phyloP scores from a whole-genome alignment of 1,140 invertebrate species.

The Pinna nobilis region DNA sequence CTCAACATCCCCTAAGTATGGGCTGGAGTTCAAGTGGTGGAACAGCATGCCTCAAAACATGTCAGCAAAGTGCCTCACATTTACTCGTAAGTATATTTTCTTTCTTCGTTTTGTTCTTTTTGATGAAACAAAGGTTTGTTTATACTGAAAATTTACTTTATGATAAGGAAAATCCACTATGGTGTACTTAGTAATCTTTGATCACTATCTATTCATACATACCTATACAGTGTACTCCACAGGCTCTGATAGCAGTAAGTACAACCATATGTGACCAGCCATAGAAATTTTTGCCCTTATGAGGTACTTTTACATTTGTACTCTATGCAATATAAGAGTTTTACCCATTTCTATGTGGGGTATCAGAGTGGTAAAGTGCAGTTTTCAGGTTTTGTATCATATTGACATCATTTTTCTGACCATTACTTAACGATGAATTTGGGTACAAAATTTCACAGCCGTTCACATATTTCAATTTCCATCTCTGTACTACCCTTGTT shows the following conservation, averaged over 20 bases:
- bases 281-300: too few species aligned
- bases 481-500: neutral
- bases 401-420: too few species aligned
- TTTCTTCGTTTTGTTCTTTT: neutral
- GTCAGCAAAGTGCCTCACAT: constrained; percentile 74
- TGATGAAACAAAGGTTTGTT: neutral
- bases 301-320: too few species aligned
- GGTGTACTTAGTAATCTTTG: too few species aligned
- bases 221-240: too few species aligned
- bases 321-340: too few species aligned
- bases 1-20: constrained; percentile 77
- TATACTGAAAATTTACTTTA: neutral
- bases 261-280: too few species aligned
- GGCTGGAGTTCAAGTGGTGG: constrained; percentile 78
- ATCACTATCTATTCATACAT: too few species aligned
- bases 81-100: constrained; percentile 48
- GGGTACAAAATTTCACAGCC: neutral
- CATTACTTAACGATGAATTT: too few species aligned
- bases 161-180: neutral
- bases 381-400: too few species aligned
- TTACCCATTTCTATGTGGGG: neutral
- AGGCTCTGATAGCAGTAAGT: too few species aligned
- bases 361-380: neutral
- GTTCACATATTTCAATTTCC: neutral
- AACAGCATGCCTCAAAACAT: constrained; percentile 76